Evolutionary conservation across 2,888 invertebrate species (phyloP), one percentile per base, ranked within the genome.

Genomic region (Smittia sp.): DNA sequence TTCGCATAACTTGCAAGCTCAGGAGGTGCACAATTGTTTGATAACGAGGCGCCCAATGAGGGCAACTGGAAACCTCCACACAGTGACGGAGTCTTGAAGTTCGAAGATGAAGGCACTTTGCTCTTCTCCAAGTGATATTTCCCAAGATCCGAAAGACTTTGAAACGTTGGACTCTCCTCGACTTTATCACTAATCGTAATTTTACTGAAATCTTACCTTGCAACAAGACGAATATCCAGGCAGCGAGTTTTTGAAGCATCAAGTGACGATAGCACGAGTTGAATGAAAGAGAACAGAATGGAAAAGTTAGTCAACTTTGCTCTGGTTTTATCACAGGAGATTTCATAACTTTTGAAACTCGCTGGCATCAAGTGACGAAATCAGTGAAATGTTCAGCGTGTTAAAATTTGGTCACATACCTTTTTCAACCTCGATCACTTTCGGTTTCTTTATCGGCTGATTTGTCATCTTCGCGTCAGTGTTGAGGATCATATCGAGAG

Each of bases 401-500:
- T 13, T 13, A 46, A 13, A 11, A 46, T 18, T 73, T 7, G 24
- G 41, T 74, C 52, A 25, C 74, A 66, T 80, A 83, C 83, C 83
- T 83, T 76, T 77, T 72, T 77, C 76, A 7, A 72, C 15, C 7
- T 73, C 77, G 74, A 77, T 75, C 52, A 0, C 18, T 22, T 22
- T 13, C 13, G 24, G 20, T 65, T 66, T 39, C 15, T 15, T 54
- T 15, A n/a, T 27, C 11, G 15, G 74, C 22, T 24, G 63, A 22
- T 3, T 62, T 62, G 22, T 58, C 52, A 76, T 85, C 86, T 7
- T 3, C 32, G 32, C 3, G 18, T 58, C 58, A 18, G 18, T 58
- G 20, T 3, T 22, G 58, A 94, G 83, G 75, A 96, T 85, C 77
- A 86, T 86, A 83, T 95, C 89, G 18, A 95, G 84, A 15, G 91